phyloP scores from a whole-genome alignment of 1,140 invertebrate genomes.

The Pararge aegeria region DNA sequence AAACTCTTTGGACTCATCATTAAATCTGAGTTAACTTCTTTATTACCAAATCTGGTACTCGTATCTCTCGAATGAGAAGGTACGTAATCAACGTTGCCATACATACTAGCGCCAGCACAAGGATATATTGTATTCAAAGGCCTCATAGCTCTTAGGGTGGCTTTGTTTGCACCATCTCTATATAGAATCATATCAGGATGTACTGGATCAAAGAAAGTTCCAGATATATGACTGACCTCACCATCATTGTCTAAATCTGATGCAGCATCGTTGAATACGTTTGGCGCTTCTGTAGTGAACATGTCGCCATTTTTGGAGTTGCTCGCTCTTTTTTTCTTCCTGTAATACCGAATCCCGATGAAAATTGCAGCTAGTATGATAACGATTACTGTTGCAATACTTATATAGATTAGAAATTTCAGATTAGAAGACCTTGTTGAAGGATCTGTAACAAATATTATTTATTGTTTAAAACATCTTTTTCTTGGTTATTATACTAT shows the following conservation, averaged over 20 bases:
- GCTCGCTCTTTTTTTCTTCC: conserved; percentile 39
- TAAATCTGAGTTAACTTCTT: conserved; percentile 49
- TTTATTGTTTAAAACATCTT: not conserved
- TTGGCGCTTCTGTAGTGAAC: conserved; percentile 74
- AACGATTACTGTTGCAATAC: conserved; percentile 48
- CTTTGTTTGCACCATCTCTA: conserved; percentile 58
- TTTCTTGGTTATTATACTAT: too few relatives aligned
- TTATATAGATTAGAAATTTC: conserved; percentile 57
- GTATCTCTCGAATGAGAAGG: conserved; percentile 47
- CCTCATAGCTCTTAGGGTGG: conserved; percentile 63
- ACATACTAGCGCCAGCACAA: conserved; percentile 67
- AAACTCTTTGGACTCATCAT: conserved; percentile 73
- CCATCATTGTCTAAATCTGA: conserved; percentile 76
- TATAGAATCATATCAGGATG: conserved; percentile 77
- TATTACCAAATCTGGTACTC: conserved; percentile 46
- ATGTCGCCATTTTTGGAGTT: conserved; percentile 73
- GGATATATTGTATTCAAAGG: conserved; percentile 71
- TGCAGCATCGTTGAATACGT: conserved; percentile 71
- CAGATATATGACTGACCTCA: conserved; percentile 71
- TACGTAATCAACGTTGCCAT: conserved; percentile 67
- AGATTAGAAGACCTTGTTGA: conserved; percentile 33
- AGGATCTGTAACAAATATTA: conserved; percentile 36
- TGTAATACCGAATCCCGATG: conserved; percentile 53
- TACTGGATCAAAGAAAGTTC: conserved; percentile 72
- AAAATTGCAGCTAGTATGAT: conserved; percentile 45